Evolutionary conservation across 2,113 vertebrate genomes (phyloP).

Genomic region (Ovis canadensis): DNA sequence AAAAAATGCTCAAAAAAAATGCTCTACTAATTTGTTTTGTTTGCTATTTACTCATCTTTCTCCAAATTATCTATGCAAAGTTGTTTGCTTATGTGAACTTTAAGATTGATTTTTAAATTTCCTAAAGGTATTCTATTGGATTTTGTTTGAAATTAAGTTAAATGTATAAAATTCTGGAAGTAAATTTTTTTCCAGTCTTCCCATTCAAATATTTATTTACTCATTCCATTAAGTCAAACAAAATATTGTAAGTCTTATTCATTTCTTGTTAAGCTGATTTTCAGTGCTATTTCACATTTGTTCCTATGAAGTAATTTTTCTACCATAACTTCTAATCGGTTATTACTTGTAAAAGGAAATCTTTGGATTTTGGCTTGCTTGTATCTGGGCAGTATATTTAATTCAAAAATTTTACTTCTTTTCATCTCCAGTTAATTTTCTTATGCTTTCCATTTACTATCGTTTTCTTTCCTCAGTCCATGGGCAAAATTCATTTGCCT

Average conservation of each 20-base stretch:
- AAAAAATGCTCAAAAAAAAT: background rate
- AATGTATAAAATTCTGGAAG: background rate
- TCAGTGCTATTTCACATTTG: background rate
- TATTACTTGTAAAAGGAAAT: background rate
- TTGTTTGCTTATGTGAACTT: background rate
- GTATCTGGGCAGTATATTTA: background rate
- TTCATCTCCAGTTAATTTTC: background rate
- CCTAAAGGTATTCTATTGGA: background rate
- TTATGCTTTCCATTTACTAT: background rate
- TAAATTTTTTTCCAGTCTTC: background rate
- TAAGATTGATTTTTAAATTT: slow-evolving; percentile 16
- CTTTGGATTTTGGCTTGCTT: background rate
- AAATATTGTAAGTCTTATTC: background rate
- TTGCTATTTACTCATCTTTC: background rate
- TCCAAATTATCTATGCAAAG: background rate
- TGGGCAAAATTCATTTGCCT: background rate
- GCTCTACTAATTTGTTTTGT: background rate
- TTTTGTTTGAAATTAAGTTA: background rate
- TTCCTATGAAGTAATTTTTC: background rate
- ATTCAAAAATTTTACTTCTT: background rate
- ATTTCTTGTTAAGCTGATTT: background rate
- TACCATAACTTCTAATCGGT: background rate
- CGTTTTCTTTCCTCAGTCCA: background rate
- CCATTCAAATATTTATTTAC: background rate
- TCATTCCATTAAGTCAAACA: background rate